Evolutionary conservation across 2,888 invertebrate genomes (phyloP).

Genomic region (Dryococelus australis): DNA sequence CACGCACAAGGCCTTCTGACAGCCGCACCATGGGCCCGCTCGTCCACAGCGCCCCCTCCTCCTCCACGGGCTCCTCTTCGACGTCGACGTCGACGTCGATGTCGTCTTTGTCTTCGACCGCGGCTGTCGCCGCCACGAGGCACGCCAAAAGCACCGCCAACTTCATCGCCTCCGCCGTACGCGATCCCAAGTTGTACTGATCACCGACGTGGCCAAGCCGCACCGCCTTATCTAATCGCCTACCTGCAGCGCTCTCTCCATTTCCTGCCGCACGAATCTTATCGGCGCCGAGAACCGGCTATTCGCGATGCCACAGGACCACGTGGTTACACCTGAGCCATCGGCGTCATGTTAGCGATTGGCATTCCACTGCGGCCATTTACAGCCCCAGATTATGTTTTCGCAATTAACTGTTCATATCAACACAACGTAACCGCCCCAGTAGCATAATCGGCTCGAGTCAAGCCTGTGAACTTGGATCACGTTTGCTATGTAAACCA

Average conservation of each 20-base stretch:
- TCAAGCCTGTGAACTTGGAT: too few relatives aligned
- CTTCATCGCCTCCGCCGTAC: neutral
- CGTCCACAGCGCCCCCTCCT: neutral
- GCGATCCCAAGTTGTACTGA: neutral
- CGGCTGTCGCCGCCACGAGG: neutral
- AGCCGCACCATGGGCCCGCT: slow-evolving; percentile 26
- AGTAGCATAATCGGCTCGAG: too few relatives aligned
- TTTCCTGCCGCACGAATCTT: neutral
- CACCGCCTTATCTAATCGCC: neutral
- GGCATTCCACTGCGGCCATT: too few relatives aligned
- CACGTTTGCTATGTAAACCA: too few relatives aligned
- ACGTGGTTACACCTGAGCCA: neutral
- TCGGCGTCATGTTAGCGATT: too few relatives aligned
- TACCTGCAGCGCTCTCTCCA: neutral
- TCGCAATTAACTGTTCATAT: too few relatives aligned
- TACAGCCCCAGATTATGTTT: too few relatives aligned
- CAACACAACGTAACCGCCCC: too few relatives aligned
- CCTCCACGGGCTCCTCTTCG: neutral
- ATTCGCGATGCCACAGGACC: neutral
- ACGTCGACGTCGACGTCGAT: too few relatives aligned
- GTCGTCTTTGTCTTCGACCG: neutral
- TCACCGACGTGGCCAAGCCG: neutral
- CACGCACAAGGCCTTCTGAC: slow-evolving; percentile 31
- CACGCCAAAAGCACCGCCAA: neutral
- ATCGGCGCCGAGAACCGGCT: neutral